Evolutionary conservation across 2,888 invertebrate species (phyloP).

Genomic region (Dyspetes luteomarginatus): DNA sequence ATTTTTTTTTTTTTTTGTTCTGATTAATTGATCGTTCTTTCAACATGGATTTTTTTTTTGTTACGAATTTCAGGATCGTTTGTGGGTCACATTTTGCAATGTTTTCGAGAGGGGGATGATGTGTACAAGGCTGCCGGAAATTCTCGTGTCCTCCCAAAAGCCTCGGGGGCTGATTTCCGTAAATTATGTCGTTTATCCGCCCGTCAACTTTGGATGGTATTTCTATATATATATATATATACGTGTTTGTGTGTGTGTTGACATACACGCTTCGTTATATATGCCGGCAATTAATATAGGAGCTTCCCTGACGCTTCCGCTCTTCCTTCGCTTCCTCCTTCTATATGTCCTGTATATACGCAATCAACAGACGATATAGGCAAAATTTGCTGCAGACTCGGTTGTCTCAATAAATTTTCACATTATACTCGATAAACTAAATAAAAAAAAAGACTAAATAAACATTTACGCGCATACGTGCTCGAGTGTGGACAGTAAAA

Average conservation of each 20-base stretch:
- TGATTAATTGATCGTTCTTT: slow-evolving; percentile 31
- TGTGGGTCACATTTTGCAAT: slow-evolving; percentile 20
- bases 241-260: slow-evolving; percentile 5
- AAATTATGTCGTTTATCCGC: slow-evolving; percentile 52
- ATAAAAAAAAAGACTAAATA: too few species aligned
- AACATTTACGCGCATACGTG: too few species aligned
- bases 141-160: slow-evolving; percentile 34
- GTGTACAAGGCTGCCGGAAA: neutral
- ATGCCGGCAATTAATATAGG: slow-evolving; percentile 77
- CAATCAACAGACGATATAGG: neutral
- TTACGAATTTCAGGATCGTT: slow-evolving; percentile 6
- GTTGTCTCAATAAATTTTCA: neutral
- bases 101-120: neutral
- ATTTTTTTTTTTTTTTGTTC: neutral
- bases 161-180: slow-evolving; percentile 49
- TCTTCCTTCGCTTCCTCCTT: slow-evolving; percentile 27
- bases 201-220: slow-evolving; percentile 35
- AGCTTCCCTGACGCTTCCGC: slow-evolving; percentile 51
- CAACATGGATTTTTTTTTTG: neutral
- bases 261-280: slow-evolving; percentile 71
- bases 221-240: neutral
- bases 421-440: too few species aligned
- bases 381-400: neutral
- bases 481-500: too few species aligned
- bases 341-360: neutral